Percentiles rank a stretch among this genome's conserved stretches.
These are phyloP conservation scores for Scleropages formosus DNA, from an alignment of 2,797 vertebrate genomes.

Conservation along the genomic window DNA sequence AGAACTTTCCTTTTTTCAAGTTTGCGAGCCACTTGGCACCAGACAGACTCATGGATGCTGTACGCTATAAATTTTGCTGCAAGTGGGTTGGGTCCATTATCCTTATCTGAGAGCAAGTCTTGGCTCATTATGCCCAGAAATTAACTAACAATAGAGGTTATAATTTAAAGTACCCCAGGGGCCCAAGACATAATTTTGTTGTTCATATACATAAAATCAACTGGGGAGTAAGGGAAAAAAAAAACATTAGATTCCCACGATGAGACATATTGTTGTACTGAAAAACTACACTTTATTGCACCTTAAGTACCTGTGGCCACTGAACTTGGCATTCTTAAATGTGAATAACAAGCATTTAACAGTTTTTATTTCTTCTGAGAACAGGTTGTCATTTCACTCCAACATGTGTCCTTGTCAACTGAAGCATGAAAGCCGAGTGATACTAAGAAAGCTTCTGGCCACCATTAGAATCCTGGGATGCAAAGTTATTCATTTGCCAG, in stretches of 20 bases:
- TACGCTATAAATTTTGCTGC: background rate
- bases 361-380: background rate
- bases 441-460: background rate
- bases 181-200: background rate
- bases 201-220: background rate
- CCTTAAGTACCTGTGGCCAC: background rate
- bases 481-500: background rate
- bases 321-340: background rate
- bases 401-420: background rate
- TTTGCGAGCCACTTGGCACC: background rate
- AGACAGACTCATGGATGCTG: background rate
- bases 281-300: background rate
- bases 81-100: background rate
- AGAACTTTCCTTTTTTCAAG: background rate
- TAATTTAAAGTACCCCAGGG: background rate
- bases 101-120: background rate
- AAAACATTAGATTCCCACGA: background rate
- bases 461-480: background rate
- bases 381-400: background rate
- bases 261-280: background rate
- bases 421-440: background rate
- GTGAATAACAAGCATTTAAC: background rate
- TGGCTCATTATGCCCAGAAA: slow-evolving; percentile 4
- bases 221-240: background rate
- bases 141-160: background rate